phyloP scores from a whole-genome alignment of 2,888 invertebrate species.

The Drosophila aldrichi region DNA sequence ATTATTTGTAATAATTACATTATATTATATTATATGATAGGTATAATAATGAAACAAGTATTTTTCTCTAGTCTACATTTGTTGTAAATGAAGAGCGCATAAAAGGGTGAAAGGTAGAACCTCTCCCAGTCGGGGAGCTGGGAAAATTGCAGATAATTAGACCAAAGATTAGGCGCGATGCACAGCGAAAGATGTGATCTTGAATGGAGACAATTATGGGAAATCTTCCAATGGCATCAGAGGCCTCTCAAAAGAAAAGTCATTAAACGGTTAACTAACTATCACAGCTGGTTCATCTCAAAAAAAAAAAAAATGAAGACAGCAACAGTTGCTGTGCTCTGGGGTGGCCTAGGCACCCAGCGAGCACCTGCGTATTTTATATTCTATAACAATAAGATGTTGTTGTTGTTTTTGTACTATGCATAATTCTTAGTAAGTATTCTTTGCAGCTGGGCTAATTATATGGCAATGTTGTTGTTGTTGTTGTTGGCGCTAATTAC shows the following conservation, averaged over 20 bases:
- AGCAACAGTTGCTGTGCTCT: constrained; percentile 7
- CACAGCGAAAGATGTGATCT: constrained; percentile 37
- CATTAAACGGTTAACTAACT: constrained; percentile 71
- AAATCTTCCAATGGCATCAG: constrained; percentile 70
- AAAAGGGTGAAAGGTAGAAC: neutral
- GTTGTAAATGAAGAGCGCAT: neutral
- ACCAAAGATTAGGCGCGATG: constrained; percentile 60
- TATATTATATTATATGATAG: too few relatives aligned
- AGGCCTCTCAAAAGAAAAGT: constrained; percentile 59
- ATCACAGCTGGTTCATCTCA: constrained; percentile 54
- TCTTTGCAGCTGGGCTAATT: constrained; percentile 66
- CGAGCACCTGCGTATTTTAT: constrained; percentile 53
- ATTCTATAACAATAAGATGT: constrained; percentile 45
- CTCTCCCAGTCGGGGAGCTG: neutral
- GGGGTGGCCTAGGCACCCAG: constrained; percentile 44
- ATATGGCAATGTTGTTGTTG: constrained; percentile 68
- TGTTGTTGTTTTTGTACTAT: constrained; percentile 36
- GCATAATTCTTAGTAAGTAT: constrained; percentile 64
- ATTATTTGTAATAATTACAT: neutral
- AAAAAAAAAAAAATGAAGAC: neutral
- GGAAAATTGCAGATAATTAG: constrained; percentile 58
- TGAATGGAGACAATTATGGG: constrained; percentile 69
- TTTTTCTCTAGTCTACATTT: neutral
- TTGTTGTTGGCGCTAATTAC: constrained; percentile 71
- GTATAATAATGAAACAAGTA: too few relatives aligned